Percentiles rank a stretch among this genome's conserved stretches.
Evolutionary conservation across 2,888 invertebrate genomes (phyloP).

Genomic region (Itoplectis maculator): DNA sequence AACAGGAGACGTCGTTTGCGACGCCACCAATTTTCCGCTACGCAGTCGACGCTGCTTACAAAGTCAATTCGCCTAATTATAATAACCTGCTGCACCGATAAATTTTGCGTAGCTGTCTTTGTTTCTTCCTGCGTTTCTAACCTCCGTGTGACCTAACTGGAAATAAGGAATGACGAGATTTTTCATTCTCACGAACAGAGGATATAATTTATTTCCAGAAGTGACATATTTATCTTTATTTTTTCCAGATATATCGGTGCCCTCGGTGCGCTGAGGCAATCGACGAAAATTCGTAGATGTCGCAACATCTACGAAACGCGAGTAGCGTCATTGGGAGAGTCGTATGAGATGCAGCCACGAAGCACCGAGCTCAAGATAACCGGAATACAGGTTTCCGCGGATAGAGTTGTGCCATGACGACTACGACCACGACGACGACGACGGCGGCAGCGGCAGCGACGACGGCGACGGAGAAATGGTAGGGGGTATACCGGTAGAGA

Average conservation of each 20-base stretch:
- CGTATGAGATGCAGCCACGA: slow-evolving; percentile 41
- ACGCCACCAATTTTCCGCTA: slow-evolving; percentile 12
- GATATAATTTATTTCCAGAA: slow-evolving; percentile 6
- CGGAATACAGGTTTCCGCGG: slow-evolving; percentile 82
- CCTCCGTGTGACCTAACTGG: not conserved
- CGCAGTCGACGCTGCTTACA: slow-evolving; percentile 10
- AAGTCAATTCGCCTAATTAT: slow-evolving; percentile 37
- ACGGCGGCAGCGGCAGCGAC: slow-evolving; percentile 42
- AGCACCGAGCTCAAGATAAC: slow-evolving; percentile 77
- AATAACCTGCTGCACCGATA: slow-evolving; percentile 24
- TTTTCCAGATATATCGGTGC: not conserved
- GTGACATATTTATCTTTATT: not conserved
- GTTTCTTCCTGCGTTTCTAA: not conserved
- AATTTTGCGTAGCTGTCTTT: slow-evolving; percentile 9
- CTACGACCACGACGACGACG: slow-evolving; percentile 62
- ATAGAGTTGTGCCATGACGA: slow-evolving; percentile 79
- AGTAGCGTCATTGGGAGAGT: slow-evolving; percentile 8
- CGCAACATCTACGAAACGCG: not conserved
- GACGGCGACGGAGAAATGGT: slow-evolving; percentile 73
- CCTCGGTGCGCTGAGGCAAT: not conserved
- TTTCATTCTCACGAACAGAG: slow-evolving; percentile 8
- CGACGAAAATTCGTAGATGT: not conserved
- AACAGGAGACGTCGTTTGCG: not conserved
- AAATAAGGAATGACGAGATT: slow-evolving; percentile 9
- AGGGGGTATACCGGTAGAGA: slow-evolving; percentile 84